A percentile compares a stretch with the other conserved stretches of the same genome.
phyloP scores from a whole-genome alignment of 2,797 vertebrate genomes.

The Leptatherina wallacei region DNA sequence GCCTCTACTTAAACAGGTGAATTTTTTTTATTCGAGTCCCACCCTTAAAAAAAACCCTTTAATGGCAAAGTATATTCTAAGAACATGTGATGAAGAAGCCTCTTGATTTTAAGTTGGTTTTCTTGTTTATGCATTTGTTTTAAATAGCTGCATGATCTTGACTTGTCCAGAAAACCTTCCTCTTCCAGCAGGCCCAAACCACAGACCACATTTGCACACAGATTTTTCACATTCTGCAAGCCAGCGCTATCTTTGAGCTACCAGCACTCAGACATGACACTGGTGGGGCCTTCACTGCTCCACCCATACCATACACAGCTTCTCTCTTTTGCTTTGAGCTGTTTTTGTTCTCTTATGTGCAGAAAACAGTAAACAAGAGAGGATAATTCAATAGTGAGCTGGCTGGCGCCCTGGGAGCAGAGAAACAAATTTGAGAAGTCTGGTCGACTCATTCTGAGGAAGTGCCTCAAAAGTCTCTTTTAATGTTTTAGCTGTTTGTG shows the following conservation, averaged over 20 bases:
- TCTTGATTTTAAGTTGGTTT: background rate
- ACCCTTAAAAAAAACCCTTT: background rate
- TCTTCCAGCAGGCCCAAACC: conserved; percentile 36
- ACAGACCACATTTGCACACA: conserved; percentile 58
- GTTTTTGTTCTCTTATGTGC: conserved; percentile 70
- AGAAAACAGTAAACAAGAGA: conserved; percentile 71
- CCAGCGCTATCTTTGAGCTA: conserved; percentile 59
- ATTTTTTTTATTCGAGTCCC: no score
- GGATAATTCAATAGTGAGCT: conserved; percentile 64
- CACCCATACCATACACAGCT: conserved; percentile 59
- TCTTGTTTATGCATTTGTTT: background rate
- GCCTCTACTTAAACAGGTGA: no score
- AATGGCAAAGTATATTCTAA: background rate
- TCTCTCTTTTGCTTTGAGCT: conserved; percentile 68
- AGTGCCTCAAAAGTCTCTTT: conserved; percentile 37
- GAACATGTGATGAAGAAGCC: background rate
- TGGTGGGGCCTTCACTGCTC: conserved; percentile 48
- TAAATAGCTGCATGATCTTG: conserved; percentile 10
- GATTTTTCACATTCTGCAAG: conserved; percentile 32
- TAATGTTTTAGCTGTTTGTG: conserved; percentile 41
- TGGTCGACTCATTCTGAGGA: conserved; percentile 45
- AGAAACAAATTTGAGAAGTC: conserved; percentile 55
- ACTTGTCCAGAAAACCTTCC: conserved; percentile 24
- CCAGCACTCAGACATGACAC: conserved; percentile 66
- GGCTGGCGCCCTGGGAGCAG: conserved; percentile 54